These are phyloP conservation scores for Dufourea novaeangliae DNA, from an alignment of 1,140 invertebrate genomes.

Conservation along the genomic window DNA sequence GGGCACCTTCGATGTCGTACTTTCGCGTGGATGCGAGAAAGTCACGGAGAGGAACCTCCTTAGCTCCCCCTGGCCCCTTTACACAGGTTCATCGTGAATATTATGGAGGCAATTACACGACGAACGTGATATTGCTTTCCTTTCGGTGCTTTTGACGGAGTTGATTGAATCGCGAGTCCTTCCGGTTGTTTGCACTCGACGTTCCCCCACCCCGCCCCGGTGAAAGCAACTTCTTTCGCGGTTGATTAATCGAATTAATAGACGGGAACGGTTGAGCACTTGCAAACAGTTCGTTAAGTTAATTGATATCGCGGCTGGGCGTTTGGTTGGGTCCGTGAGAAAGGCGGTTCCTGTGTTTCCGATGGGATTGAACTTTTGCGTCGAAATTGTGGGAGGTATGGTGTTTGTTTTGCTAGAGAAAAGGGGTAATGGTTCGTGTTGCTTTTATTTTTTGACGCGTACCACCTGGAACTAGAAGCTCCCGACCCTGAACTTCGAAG, in stretches of 20 bases:
- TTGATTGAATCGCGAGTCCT: not conserved
- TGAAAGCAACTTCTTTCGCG: not conserved
- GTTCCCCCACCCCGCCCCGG: not conserved
- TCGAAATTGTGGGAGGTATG: not conserved
- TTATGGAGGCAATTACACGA: slow-evolving; percentile 3
- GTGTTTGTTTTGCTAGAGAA: not conserved
- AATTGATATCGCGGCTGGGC: not conserved
- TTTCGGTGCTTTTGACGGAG: not conserved
- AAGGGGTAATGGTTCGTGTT: not conserved
- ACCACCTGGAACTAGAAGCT: not conserved
- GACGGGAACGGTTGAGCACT: not conserved
- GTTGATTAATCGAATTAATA: slow-evolving; percentile 7
- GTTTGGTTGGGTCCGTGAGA: not conserved
- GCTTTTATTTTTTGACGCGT: not conserved
- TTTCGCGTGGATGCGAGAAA: slow-evolving; percentile 54
- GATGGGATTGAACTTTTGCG: not conserved
- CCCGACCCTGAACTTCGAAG: not conserved
- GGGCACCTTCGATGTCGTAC: slow-evolving; percentile 25
- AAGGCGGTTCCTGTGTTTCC: not conserved
- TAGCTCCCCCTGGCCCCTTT: not conserved
- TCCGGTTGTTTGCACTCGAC: not conserved
- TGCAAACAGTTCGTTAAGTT: not conserved
- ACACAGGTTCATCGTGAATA: not conserved
- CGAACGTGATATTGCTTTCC: not conserved
- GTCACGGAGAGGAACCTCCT: slow-evolving; percentile 21